Evolutionary conservation across 2,113 vertebrate species (phyloP).

Genomic region (Menura novaehollandiae): DNA sequence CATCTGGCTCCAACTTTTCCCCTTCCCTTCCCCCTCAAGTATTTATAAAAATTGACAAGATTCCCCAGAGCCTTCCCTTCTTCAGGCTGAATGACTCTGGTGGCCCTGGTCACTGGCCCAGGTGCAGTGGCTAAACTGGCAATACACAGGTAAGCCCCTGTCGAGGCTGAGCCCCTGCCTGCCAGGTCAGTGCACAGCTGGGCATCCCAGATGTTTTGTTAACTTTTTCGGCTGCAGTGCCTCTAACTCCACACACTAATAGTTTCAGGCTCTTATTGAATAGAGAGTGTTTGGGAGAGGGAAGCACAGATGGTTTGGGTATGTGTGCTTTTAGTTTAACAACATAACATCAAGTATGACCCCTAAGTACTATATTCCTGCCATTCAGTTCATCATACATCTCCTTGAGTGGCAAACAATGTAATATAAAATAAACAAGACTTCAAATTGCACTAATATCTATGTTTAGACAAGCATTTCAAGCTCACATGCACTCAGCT

Average conservation of each 20-base stretch:
- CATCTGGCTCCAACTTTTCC: background rate
- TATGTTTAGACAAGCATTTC: background rate
- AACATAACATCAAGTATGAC: rapidly evolving
- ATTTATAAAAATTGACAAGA: background rate
- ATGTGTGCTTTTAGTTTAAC: background rate
- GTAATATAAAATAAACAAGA: background rate
- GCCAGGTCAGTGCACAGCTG: rapidly evolving
- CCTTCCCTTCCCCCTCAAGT: background rate
- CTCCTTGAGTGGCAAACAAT: background rate
- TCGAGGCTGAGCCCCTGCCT: rapidly evolving
- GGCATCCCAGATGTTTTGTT: background rate
- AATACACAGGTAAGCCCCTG: background rate
- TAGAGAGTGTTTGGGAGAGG: background rate
- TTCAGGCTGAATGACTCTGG: background rate
- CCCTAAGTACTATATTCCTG: background rate
- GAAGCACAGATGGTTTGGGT: background rate
- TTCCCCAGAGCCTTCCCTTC: background rate
- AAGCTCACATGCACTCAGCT: background rate
- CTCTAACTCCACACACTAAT: background rate
- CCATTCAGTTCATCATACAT: background rate
- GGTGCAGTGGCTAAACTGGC: background rate
- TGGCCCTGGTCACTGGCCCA: rapidly evolving
- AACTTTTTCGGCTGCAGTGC: background rate
- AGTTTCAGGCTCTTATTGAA: background rate
- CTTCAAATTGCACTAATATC: background rate